phyloP scores from a whole-genome alignment of 2,888 invertebrate species.

The Andrena flavipes region DNA sequence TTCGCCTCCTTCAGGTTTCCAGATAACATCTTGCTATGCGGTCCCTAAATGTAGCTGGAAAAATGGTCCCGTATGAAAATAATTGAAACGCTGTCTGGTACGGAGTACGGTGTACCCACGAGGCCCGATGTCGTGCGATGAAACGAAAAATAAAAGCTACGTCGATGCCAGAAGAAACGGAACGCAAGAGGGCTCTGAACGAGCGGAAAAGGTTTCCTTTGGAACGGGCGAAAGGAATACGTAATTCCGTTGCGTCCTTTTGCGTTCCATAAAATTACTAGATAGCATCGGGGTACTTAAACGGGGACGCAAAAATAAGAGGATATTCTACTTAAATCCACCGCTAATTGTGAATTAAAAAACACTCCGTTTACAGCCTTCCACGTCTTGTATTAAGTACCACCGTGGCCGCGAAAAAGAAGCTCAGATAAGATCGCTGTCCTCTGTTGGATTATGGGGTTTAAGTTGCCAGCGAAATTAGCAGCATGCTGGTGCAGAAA shows the following conservation, averaged over 20 bases:
- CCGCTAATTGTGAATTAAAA: conserved; percentile 57
- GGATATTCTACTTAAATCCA: conserved; percentile 41
- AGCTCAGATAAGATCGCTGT: conserved; percentile 32
- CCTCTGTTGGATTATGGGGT: conserved; percentile 9
- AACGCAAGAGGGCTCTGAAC: not conserved
- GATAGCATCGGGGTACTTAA: conserved; percentile 51
- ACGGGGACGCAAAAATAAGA: conserved; percentile 35
- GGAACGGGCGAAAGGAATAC: conserved; percentile 34
- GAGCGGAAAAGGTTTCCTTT: conserved; percentile 27
- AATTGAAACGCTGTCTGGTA: conserved; percentile 1
- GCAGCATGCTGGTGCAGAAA: not conserved
- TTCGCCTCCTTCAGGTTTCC: not conserved
- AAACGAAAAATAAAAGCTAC: conserved; percentile 11
- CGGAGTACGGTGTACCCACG: not conserved
- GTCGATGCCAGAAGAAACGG: conserved; percentile 4
- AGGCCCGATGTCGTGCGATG: not conserved
- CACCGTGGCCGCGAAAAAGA: conserved; percentile 11
- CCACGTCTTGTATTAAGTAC: conserved; percentile 20
- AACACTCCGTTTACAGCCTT: conserved; percentile 34
- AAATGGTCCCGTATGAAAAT: conserved; percentile 7
- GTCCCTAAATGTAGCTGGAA: not conserved
- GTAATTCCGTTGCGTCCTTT: conserved; percentile 46
- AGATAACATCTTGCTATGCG: not conserved
- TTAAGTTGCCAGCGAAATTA: conserved; percentile 13
- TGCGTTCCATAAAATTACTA: conserved; percentile 49